phyloP scores from a whole-genome alignment of 2,113 vertebrate species.

The Diphyllodes magnificus region DNA sequence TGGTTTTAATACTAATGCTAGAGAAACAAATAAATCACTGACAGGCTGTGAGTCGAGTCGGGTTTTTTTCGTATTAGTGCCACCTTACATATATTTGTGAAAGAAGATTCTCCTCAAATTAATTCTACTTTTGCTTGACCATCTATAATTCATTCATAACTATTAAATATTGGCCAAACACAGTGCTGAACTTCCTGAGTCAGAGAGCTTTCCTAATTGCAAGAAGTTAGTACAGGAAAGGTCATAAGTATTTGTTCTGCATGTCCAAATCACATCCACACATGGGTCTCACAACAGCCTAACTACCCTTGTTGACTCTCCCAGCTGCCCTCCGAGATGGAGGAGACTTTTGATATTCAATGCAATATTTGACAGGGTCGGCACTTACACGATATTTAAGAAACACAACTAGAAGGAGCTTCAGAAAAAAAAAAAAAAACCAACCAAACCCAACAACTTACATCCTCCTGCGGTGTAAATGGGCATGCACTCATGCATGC shows the following conservation, averaged over 20 bases:
- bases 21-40: background rate
- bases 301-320: slow-evolving; percentile 8
- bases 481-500: background rate
- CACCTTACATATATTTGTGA: background rate
- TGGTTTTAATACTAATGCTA: background rate
- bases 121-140: background rate
- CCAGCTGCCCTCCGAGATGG: background rate
- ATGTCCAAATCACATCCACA: slow-evolving; percentile 23
- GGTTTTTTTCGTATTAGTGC: background rate
- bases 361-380: slow-evolving; percentile 1
- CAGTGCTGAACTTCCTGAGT: background rate
- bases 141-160: background rate
- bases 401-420: background rate
- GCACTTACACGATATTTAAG: background rate
- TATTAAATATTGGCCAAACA: background rate
- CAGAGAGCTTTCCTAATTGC: slow-evolving; percentile 29
- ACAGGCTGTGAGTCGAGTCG: background rate
- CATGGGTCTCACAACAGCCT: background rate
- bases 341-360: slow-evolving; percentile 51
- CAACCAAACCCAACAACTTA: background rate
- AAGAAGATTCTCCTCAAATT: background rate
- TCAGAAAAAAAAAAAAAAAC: background rate
- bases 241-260: slow-evolving; percentile 24
- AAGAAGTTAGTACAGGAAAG: slow-evolving; percentile 33
- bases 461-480: background rate